Evolutionary conservation across 1,140 invertebrate genomes (phyloP).

Genomic region (Aporrectodea caliginosa): DNA sequence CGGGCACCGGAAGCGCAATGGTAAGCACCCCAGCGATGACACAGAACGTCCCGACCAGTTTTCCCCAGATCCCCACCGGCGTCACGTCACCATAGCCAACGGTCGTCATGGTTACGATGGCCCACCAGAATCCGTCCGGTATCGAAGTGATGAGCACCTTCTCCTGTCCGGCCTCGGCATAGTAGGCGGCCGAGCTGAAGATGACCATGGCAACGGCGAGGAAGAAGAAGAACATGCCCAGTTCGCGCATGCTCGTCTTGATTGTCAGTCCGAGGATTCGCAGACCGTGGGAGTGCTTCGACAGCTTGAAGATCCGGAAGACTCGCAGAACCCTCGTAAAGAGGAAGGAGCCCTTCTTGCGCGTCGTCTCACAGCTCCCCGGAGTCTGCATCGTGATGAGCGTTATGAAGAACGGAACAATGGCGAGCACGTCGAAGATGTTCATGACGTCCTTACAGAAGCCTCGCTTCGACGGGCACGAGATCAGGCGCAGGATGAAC

Average conservation of each 20-base stretch:
- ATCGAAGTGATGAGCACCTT: slow-evolving; percentile 63
- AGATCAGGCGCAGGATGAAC: slow-evolving; percentile 43
- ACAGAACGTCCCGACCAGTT: slow-evolving; percentile 33
- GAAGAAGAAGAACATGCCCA: slow-evolving; percentile 37
- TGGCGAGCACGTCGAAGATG: slow-evolving; percentile 95
- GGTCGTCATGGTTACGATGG: slow-evolving; percentile 94
- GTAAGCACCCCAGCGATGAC: slow-evolving; percentile 73
- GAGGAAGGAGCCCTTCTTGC: slow-evolving; percentile 42
- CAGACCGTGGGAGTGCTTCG: slow-evolving; percentile 40
- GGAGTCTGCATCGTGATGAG: slow-evolving; percentile 61
- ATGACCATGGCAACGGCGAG: slow-evolving; percentile 37
- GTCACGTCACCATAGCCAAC: slow-evolving; percentile 74
- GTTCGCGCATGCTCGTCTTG: slow-evolving; percentile 35
- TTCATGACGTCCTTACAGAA: slow-evolving; percentile 82
- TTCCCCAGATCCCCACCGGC: slow-evolving; percentile 34
- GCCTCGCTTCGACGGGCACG: slow-evolving; percentile 52
- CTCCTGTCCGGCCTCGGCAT: slow-evolving; percentile 34
- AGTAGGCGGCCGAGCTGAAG: slow-evolving; percentile 38
- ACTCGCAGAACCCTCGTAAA: slow-evolving; percentile 51
- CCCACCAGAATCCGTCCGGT: slow-evolving; percentile 91
- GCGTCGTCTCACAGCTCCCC: slow-evolving; percentile 43
- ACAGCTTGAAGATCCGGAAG: slow-evolving; percentile 52
- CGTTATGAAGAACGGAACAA: slow-evolving; percentile 99
- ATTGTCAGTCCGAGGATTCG: slow-evolving; percentile 44
- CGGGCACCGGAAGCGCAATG: slow-evolving; percentile 94